Conservation (phyloP, 2,113 vertebrate species). For the Oreochromis niloticus region DNA sequence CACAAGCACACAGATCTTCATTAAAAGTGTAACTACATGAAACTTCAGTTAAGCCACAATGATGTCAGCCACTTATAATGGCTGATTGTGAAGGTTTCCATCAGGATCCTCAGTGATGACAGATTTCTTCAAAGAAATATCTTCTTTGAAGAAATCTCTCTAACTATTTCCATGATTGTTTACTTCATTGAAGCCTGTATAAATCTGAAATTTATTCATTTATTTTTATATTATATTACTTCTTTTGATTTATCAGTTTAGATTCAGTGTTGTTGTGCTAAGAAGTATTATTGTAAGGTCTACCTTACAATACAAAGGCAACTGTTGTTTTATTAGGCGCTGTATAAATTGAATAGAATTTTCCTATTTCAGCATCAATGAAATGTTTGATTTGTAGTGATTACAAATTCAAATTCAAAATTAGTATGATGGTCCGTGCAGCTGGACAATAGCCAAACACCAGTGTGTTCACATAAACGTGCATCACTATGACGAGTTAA, state of each 20-base stretch:
- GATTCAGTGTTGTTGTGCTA: not conserved
- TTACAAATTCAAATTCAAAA: not conserved
- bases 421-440: not conserved
- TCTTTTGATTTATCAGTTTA: not conserved
- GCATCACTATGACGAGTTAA: not conserved
- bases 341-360: not conserved
- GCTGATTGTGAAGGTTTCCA: not conserved
- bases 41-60: not conserved
- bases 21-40: not conserved
- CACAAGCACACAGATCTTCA: not conserved
- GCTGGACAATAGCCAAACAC: not conserved
- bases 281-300: not conserved
- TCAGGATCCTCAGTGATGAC: not conserved
- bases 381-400: not conserved
- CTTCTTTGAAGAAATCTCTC: too few species aligned
- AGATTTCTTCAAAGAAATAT: not conserved
- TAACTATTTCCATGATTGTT: not conserved
- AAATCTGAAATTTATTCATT: not conserved
- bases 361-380: not conserved
- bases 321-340: too few species aligned
- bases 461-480: not conserved
- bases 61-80: not conserved
- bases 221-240: not conserved
- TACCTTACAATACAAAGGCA: not conserved
- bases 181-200: not conserved